These are phyloP conservation scores for Geotrupes spiniger DNA, from an alignment of 2,888 invertebrate species.

Conservation along the genomic window DNA sequence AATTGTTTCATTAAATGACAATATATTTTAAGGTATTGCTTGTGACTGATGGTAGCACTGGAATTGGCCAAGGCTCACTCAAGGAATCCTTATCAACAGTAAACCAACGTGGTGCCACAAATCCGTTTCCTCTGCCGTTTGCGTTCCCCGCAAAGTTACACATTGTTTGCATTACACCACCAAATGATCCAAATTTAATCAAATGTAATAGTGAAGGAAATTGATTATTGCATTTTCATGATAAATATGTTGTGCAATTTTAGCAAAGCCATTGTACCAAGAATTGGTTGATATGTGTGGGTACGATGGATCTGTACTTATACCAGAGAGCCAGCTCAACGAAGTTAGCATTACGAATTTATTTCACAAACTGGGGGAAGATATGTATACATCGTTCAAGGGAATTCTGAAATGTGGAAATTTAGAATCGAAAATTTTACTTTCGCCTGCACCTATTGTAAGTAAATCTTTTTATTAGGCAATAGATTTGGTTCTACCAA, in stretches of 20 bases:
- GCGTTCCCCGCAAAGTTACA: constrained; percentile 79
- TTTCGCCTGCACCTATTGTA: constrained; percentile 74
- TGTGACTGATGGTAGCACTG: constrained; percentile 74
- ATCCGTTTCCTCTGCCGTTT: constrained; percentile 70
- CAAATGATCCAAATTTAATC: constrained; percentile 59
- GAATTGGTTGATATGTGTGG: constrained; percentile 75
- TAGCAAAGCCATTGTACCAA: constrained; percentile 72
- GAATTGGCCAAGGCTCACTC: constrained; percentile 64
- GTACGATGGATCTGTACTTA: constrained; percentile 59
- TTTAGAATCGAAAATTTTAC: constrained; percentile 66
- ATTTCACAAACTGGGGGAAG: constrained; percentile 68
- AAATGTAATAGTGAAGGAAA: constrained; percentile 38
- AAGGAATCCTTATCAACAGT: constrained; percentile 55
- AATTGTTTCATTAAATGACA: background rate
- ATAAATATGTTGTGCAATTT: constrained; percentile 33
- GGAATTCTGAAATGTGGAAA: constrained; percentile 73
- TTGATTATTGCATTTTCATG: no score
- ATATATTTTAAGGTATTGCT: constrained; percentile 57
- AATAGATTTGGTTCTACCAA: no score
- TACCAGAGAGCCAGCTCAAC: constrained; percentile 54
- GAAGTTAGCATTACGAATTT: constrained; percentile 52
- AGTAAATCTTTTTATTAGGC: no score
- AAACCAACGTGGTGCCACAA: constrained; percentile 49
- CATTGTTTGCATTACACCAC: constrained; percentile 66
- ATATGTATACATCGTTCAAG: constrained; percentile 70